phyloP scores from a whole-genome alignment of 1,140 invertebrate genomes.

The Camponotus vicinus region DNA sequence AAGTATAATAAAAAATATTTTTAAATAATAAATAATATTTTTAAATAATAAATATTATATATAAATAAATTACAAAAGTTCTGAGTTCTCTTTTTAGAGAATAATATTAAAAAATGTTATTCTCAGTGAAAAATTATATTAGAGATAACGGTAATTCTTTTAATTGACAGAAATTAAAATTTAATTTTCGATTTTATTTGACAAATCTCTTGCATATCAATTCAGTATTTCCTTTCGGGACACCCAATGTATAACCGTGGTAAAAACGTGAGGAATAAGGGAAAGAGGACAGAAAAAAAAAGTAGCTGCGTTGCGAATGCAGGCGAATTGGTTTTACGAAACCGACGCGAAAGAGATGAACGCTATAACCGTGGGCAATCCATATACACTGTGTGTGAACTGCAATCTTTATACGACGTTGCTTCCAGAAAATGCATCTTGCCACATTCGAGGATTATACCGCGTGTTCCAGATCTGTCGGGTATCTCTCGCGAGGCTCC shows the following conservation, averaged over 20 bases:
- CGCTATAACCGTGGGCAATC: slow-evolving; percentile 10
- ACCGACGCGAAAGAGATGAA: slow-evolving; percentile 13
- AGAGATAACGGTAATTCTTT: neutral
- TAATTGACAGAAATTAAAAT: neutral
- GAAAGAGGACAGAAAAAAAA: neutral
- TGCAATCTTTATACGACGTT: slow-evolving; percentile 12
- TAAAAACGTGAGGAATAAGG: neutral
- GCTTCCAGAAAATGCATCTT: neutral
- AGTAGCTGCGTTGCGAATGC: neutral
- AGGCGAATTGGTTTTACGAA: slow-evolving; percentile 21
- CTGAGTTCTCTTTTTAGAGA: neutral
- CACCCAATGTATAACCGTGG: neutral
- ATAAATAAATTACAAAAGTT: neutral
- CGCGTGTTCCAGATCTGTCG: neutral
- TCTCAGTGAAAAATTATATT: neutral
- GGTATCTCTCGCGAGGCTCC: neutral
- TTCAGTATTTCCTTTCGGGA: neutral
- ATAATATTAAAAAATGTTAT: neutral
- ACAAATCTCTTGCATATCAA: neutral
- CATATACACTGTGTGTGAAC: neutral
- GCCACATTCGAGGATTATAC: neutral
- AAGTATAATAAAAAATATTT: neutral
- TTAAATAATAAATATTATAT: no score
- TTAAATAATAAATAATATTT: no score
- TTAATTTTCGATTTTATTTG: neutral